Percentiles rank a stretch among this genome's conserved stretches.
These are phyloP conservation scores for Erebia epiphron DNA, from an alignment of 2,888 invertebrate genomes.

Conservation along the genomic window DNA sequence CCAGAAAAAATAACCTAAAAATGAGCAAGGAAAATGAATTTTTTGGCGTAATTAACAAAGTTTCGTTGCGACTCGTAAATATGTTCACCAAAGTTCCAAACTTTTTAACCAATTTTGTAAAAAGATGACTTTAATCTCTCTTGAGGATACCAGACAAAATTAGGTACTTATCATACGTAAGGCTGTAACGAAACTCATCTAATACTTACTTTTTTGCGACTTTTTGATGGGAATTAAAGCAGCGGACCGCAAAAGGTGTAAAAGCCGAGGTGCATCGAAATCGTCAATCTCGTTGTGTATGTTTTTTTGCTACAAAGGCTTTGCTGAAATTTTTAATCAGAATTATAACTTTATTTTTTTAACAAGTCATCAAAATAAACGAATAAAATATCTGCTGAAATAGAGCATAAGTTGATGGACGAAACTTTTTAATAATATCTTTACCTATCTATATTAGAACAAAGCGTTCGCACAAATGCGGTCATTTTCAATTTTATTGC, in stretches of 20 bases:
- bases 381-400: conserved; percentile 1
- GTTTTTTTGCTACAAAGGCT: no score
- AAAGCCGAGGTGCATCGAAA: no score
- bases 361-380: background rate
- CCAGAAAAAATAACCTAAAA: background rate
- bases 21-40: background rate
- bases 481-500: conserved; percentile 29
- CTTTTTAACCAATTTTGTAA: conserved; percentile 2
- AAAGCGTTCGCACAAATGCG: conserved; percentile 23
- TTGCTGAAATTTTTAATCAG: no score
- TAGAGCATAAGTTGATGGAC: background rate
- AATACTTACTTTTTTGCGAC: background rate
- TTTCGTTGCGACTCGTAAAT: background rate
- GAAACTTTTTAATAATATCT: conserved; percentile 19
- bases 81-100: background rate
- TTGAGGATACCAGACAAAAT: background rate
- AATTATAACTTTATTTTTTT: no score
- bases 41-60: background rate
- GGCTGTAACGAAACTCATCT: background rate
- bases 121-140: background rate
- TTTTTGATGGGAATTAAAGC: background rate
- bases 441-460: conserved; percentile 21
- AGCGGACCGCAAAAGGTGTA: no score
- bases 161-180: background rate
- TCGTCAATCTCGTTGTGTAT: no score